Evolutionary conservation across 2,113 vertebrate genomes (phyloP).

Genomic region (Lagopus muta): DNA sequence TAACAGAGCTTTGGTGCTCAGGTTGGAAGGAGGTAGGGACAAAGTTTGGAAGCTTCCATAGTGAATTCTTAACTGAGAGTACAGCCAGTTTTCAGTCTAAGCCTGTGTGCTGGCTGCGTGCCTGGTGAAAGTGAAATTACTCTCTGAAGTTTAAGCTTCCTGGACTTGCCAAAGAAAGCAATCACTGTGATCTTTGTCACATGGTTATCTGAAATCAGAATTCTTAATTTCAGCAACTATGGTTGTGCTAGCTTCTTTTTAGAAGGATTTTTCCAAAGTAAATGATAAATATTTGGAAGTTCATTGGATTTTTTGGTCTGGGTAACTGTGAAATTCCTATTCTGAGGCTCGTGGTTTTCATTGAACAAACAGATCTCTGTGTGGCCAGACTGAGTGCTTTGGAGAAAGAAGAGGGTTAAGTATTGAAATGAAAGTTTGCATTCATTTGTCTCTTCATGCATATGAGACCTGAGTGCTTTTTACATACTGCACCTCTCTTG

Average conservation of each 20-base stretch:
- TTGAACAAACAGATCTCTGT: conserved; percentile 55
- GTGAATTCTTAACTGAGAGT: not conserved
- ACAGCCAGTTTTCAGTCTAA: not conserved
- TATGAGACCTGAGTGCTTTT: not conserved
- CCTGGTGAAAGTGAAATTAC: not conserved
- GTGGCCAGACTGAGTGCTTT: conserved; percentile 53
- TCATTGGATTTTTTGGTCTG: not conserved
- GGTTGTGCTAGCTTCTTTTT: not conserved
- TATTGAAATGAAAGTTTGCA: conserved; percentile 6
- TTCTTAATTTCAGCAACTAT: not conserved
- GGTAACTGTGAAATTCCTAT: not conserved
- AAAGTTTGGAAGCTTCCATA: not conserved
- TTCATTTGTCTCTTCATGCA: not conserved
- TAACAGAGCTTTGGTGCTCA: not conserved
- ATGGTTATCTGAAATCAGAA: not conserved
- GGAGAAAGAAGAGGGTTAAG: conserved; percentile 54
- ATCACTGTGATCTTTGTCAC: not conserved
- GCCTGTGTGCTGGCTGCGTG: accelerated
- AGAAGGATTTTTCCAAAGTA: not conserved
- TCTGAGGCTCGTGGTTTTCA: conserved; percentile 39
- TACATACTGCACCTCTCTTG: not conserved
- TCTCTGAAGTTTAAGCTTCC: not conserved
- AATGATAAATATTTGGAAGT: not conserved
- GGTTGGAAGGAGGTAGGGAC: not conserved
- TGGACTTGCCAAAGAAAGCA: not conserved